Conservation (phyloP, 2,888 invertebrate species). For the Strigamia maritima region DNA sequence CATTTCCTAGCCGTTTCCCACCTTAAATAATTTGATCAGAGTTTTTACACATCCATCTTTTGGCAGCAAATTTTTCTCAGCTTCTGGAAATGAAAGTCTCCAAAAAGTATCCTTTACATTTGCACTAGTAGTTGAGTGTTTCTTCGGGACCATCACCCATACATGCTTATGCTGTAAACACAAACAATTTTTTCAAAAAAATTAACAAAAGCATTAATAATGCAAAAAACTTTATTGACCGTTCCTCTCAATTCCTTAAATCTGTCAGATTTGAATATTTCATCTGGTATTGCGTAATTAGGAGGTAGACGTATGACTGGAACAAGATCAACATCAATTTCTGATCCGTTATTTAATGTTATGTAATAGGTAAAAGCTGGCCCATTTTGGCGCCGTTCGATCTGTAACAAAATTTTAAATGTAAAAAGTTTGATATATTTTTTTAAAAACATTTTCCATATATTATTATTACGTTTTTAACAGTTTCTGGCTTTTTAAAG, state of each 20-base stretch:
- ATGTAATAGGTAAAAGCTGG: conserved; percentile 33
- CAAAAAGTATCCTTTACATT: background rate
- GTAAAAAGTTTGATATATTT: background rate
- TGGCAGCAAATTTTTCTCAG: background rate
- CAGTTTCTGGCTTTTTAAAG: background rate
- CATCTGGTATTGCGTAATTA: background rate
- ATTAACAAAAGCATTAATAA: no score
- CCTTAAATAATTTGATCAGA: background rate
- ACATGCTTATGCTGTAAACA: background rate
- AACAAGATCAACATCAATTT: conserved; percentile 35
- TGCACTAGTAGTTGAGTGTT: background rate
- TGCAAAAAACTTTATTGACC: background rate
- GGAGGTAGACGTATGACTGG: background rate
- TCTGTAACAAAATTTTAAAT: background rate
- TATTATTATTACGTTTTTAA: background rate
- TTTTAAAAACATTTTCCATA: background rate
- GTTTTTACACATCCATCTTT: background rate
- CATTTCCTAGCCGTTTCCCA: no score
- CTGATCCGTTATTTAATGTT: background rate
- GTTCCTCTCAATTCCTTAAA: background rate
- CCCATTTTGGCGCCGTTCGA: background rate
- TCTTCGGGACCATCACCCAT: background rate
- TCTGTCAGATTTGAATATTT: background rate
- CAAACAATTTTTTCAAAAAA: no score
- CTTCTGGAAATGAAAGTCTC: background rate